Evolutionary conservation across 1,140 invertebrate genomes (phyloP).

Genomic region (Hyles vespertilio): DNA sequence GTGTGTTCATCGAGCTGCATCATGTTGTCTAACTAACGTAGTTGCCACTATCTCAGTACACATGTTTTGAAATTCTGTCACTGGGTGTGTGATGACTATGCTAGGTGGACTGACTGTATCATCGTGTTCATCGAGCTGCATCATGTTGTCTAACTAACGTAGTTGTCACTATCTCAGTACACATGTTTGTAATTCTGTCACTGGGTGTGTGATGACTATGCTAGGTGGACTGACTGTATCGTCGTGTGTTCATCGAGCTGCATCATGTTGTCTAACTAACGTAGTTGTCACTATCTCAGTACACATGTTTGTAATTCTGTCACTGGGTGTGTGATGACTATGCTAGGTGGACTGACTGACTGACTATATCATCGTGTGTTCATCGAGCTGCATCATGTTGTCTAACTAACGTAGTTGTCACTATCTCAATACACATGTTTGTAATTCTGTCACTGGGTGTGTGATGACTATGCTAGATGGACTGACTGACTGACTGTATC

Average conservation of each 20-base stretch:
- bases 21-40: neutral
- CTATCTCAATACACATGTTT: conserved; percentile 25
- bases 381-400: neutral
- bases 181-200: conserved; percentile 26
- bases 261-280: neutral
- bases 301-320: conserved; percentile 24
- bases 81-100: conserved; percentile 21
- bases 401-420: conserved; percentile 17
- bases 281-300: conserved; percentile 25
- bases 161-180: conserved; percentile 26
- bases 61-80: conserved; percentile 26
- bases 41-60: conserved; percentile 26
- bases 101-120: neutral
- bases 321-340: conserved; percentile 23
- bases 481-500: neutral
- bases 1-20: neutral
- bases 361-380: neutral
- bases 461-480: conserved; percentile 12
- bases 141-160: neutral
- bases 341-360: neutral
- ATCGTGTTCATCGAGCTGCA: neutral
- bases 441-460: conserved; percentile 24
- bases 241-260: neutral
- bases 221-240: conserved; percentile 1
- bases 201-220: conserved; percentile 21